These are phyloP conservation scores for Drosophila hamatofila DNA, from an alignment of 2,888 invertebrate genomes.

Conservation along the genomic window DNA sequence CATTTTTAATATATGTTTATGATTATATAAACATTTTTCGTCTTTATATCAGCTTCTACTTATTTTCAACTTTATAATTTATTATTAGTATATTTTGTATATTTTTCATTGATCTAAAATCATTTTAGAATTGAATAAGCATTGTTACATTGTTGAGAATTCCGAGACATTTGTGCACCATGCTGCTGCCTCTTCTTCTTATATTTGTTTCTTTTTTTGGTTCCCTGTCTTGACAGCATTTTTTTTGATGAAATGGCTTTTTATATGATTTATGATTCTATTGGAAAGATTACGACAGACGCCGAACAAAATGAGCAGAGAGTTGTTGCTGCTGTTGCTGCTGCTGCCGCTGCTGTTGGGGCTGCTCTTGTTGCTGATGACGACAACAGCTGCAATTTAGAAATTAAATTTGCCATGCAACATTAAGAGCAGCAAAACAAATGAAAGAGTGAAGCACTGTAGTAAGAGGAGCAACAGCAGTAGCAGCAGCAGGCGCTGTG, in stretches of 20 bases:
- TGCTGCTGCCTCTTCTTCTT: not conserved
- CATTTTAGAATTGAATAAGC: too few relatives aligned
- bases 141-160: not conserved
- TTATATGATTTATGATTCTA: slow-evolving; percentile 71
- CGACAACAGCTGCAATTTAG: slow-evolving; percentile 82
- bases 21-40: too few relatives aligned
- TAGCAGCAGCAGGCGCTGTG: slow-evolving; percentile 41
- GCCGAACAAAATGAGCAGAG: slow-evolving; percentile 46
- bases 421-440: slow-evolving; percentile 65
- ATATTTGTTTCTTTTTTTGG: not conserved
- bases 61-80: too few relatives aligned
- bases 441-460: slow-evolving; percentile 20
- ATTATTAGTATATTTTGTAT: too few relatives aligned
- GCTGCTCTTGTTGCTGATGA: slow-evolving; percentile 35
- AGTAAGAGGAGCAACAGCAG: slow-evolving; percentile 14
- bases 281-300: slow-evolving; percentile 64
- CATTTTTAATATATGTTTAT: too few relatives aligned
- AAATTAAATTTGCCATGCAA: slow-evolving; percentile 83
- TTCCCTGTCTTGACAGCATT: not conserved
- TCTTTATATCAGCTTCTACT: too few relatives aligned
- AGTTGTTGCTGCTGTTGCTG: slow-evolving; percentile 9
- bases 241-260: slow-evolving; percentile 60
- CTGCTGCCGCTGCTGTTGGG: slow-evolving; percentile 5
- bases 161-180: not conserved
- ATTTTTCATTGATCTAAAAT: too few relatives aligned